phyloP scores from a whole-genome alignment of 2,797 vertebrate genomes.

The Simalia tracyae region DNA sequence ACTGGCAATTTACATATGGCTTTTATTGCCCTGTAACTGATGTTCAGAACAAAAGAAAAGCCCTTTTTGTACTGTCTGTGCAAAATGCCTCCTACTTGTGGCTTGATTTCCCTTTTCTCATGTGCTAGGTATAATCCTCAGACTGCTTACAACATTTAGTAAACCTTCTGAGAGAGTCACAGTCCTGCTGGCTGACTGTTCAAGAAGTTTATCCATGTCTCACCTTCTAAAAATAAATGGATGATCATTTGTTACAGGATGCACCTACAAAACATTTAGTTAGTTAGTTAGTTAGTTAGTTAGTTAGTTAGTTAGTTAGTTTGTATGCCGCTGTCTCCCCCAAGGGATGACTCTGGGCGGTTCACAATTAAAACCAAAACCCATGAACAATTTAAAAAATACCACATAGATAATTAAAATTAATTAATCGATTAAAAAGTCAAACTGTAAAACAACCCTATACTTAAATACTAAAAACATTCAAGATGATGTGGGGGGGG shows the following conservation, averaged over 20 bases:
- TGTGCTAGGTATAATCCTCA: constrained; percentile 52
- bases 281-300: too few species aligned
- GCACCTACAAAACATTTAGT: not conserved
- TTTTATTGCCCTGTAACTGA: constrained; percentile 49
- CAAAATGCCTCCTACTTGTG: constrained; percentile 54
- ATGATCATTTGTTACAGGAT: not conserved
- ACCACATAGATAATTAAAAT: too few species aligned
- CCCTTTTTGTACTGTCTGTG: constrained; percentile 59
- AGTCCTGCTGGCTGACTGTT: constrained; percentile 3
- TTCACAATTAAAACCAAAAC: too few species aligned
- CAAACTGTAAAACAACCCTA: too few species aligned
- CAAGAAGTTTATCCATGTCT: not conserved
- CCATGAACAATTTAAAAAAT: too few species aligned
- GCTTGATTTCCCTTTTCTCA: constrained; percentile 59
- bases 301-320: too few species aligned
- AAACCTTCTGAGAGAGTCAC: constrained; percentile 37
- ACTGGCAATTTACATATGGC: constrained; percentile 53
- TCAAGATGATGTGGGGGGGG: too few species aligned
- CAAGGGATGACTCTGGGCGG: too few species aligned
- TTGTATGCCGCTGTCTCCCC: too few species aligned
- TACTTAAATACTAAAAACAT: too few species aligned
- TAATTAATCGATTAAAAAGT: too few species aligned
- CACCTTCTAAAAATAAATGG: not conserved
- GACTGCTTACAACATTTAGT: constrained; percentile 32
- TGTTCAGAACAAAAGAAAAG: constrained; percentile 42